Conservation (phyloP, 2,797 vertebrate genomes). For the Heterohyrax brucei region DNA sequence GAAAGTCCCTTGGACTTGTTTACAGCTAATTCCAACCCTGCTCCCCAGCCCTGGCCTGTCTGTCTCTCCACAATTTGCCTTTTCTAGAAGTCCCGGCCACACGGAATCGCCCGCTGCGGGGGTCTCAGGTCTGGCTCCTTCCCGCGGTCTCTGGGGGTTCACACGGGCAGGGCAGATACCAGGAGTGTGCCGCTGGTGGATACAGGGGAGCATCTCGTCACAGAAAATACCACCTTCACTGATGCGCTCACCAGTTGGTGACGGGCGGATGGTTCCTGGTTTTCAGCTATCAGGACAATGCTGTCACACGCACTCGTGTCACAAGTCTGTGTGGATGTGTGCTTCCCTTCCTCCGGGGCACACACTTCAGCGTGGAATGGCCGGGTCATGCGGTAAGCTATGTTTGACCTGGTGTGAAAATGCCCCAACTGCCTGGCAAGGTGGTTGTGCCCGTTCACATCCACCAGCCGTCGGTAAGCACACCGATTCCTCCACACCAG, state of each 20-base stretch:
- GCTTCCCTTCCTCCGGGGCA: neutral
- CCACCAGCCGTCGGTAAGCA: neutral
- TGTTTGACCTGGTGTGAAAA: neutral
- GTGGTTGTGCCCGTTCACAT: neutral
- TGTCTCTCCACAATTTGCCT: neutral
- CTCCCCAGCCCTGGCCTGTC: neutral
- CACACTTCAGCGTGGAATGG: neutral
- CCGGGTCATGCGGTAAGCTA: neutral
- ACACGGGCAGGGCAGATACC: neutral
- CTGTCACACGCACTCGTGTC: neutral
- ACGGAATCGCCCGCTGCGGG: neutral
- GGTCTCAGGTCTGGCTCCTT: neutral
- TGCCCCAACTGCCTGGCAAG: neutral
- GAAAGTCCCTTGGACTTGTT: conserved; percentile 3
- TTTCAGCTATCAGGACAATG: conserved; percentile 22
- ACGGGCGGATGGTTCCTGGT: neutral
- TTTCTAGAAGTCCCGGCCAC: conserved; percentile 40
- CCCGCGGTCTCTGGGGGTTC: neutral
- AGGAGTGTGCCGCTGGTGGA: neutral
- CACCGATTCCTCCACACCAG: neutral
- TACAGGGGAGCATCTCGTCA: neutral
- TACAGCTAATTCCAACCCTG: neutral
- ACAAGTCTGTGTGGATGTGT: neutral
- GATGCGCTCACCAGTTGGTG: neutral
- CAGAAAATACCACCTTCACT: conserved; percentile 16